Percentiles rank a stretch among this genome's conserved stretches.
phyloP scores from a whole-genome alignment of 2,113 vertebrate species.

The Leptosomus discolor region DNA sequence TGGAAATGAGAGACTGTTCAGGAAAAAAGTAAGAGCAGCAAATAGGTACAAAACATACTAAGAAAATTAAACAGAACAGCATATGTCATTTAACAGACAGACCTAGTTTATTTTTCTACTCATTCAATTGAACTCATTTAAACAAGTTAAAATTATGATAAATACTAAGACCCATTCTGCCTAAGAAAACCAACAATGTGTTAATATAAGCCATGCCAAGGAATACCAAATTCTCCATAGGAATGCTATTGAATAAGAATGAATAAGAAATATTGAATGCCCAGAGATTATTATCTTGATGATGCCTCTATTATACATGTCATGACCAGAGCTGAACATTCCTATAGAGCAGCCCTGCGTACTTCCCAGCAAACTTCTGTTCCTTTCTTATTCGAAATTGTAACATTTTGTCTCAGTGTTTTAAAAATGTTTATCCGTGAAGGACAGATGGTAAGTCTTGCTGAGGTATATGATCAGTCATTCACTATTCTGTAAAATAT shows the following conservation, averaged over 20 bases:
- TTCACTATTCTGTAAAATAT: background rate
- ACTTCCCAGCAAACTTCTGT: background rate
- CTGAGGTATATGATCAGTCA: background rate
- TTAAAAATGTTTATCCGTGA: background rate
- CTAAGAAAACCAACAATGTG: slow-evolving; percentile 12
- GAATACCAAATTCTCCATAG: background rate
- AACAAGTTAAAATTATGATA: background rate
- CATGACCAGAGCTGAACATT: background rate
- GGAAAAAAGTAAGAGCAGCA: background rate
- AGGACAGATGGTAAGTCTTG: background rate
- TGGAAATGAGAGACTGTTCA: background rate
- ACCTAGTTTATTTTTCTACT: background rate
- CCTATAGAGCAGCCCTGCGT: background rate
- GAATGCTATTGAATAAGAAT: slow-evolving; percentile 26
- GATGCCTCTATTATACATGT: background rate
- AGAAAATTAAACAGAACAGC: background rate
- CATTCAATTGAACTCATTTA: background rate
- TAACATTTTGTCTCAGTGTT: background rate
- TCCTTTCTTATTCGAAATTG: background rate
- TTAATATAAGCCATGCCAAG: background rate
- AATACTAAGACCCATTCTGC: background rate
- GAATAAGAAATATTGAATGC: slow-evolving; percentile 33
- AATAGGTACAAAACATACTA: background rate
- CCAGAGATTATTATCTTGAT: slow-evolving; percentile 14
- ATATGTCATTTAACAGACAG: background rate